Base-by-base conservation (phyloP, 2,113 vertebrate species). In the Tinamus guttatus region DNA sequence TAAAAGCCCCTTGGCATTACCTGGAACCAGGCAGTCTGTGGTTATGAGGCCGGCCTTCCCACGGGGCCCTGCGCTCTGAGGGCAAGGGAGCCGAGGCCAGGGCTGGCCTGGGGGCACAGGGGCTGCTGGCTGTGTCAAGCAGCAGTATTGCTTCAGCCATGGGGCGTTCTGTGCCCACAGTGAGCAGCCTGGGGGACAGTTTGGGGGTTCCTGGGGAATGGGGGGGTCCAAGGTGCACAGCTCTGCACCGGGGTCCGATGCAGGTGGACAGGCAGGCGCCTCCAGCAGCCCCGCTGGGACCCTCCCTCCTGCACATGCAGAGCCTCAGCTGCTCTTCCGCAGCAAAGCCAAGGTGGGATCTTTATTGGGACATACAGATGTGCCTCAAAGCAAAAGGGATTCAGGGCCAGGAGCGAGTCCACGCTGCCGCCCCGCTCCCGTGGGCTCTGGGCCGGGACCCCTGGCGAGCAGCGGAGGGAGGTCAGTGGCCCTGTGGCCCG, bases 1-100 rank as follows among this genome's bases (percentile, higher is more conserved):
- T 96, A 96, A 96, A 96, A 11, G 85, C 92, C 92, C 95, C 62
- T 24, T 93, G 95, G 95, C 93, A 68, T 85, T 58, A 93, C 58
- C 62, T 6, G 13, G 78, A 67, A 45, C 83, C 1, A 0, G 40
- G 64, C 54, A 3, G 0, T 76, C 38, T 58, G 18, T 65, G 22
- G 52, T 12, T 56, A 8, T 5, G 38, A 60, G 54, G 54, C 25
- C 20, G 32, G 30, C 0, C 3, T 18, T 20, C 40, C 43, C 1
- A 28, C 19, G 1, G 2, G 38, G 20, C 16, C 45, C 54, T 36
- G 30, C 7, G 2, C 19, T 56, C 81, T 70, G 38, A 0, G 8
- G 34, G 24, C 9, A 27, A 71, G 18, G 54, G 28, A 36, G 28
- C 5, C 1, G 4, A 20, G 38, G 27, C 15, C 1, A 0, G 54